Conservation (phyloP, 1,140 invertebrate genomes). For the Drosophila lacertosa region DNA sequence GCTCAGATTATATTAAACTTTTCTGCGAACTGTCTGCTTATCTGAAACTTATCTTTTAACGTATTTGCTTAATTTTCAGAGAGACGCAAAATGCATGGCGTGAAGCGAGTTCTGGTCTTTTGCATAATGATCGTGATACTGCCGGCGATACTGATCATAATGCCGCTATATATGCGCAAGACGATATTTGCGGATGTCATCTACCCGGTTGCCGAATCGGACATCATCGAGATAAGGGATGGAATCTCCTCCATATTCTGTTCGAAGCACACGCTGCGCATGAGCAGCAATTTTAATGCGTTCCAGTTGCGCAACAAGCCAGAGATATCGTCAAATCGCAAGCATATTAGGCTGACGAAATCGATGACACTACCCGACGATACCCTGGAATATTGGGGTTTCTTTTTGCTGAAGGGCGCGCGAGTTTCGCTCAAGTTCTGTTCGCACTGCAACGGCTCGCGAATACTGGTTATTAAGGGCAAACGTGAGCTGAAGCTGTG, state of each 20-base stretch:
- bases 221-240: constrained; percentile 91
- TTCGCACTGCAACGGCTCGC: constrained; percentile 90
- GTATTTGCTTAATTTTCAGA: constrained; percentile 85
- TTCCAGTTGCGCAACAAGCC: constrained; percentile 90
- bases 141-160: constrained; percentile 89
- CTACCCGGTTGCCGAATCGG: constrained; percentile 91
- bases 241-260: constrained; percentile 92
- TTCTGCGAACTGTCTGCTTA: constrained; percentile 23
- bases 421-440: constrained; percentile 91
- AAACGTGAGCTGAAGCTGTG: constrained; percentile 90
- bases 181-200: constrained; percentile 89
- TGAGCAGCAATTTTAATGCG: constrained; percentile 91
- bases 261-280: constrained; percentile 89
- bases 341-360: constrained; percentile 91
- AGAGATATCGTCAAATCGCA: constrained; percentile 88
- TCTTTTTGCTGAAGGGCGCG: constrained; percentile 91
- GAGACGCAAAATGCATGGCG: constrained; percentile 89
- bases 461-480: constrained; percentile 91
- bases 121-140: constrained; percentile 89
- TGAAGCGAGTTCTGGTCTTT: constrained; percentile 89
- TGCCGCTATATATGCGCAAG: constrained; percentile 90
- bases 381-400: constrained; percentile 94
- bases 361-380: constrained; percentile 93
- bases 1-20: too few species aligned
- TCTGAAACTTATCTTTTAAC: constrained; percentile 33